Evolutionary conservation across 2,113 vertebrate species (phyloP), one percentile per base, ranked within the genome.

Genomic region (Scalopus aquaticus): DNA sequence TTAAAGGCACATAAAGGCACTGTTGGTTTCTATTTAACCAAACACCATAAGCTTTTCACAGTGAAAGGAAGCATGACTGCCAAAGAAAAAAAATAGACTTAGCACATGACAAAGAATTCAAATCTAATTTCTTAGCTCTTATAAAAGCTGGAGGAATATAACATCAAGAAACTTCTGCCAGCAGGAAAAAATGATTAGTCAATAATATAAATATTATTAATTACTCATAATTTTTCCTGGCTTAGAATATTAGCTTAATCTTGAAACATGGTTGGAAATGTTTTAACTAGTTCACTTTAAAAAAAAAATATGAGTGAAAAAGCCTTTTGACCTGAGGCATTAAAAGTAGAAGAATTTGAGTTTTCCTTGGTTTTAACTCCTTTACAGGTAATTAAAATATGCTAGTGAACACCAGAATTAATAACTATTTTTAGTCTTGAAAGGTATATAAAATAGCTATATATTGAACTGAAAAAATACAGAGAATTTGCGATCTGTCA

Each of bases 291-390:
- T 82, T 85, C 5, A 42, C 0, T 35, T 42, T n/a, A n/a, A 62
- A 83, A 76, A n/a, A 81, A 80, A 58, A 74, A 24, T 74, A 15
- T 65, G 5, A 30, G 28, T 64, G 28, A 69, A 84, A 80, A 80
- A 79, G 42, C 16, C 35, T 44, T 12, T 69, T 58, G 32, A 87
- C 37, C n/a, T 67, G 37, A 64, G 37, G 39, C 28, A 80, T 72
- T 70, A 39, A 0, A 30, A 28, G 24, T 67, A 83, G 28, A 62
- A 92, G 1, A 69, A 11, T 69, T 26, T 86, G 42, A 80, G 39
- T 42, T 92, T 87, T 39, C 67, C 28, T 81, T 82, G 5, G 51
- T 46, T 95, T 20, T 77, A 51, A 69, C 37, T 82, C 94, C 30
- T 88, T 85, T 77, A 51, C 12, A 80, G 26, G 62, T 58, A 72